These are phyloP conservation scores for Diabrotica virgifera DNA, from an alignment of 1,140 invertebrate species.

Conservation along the genomic window DNA sequence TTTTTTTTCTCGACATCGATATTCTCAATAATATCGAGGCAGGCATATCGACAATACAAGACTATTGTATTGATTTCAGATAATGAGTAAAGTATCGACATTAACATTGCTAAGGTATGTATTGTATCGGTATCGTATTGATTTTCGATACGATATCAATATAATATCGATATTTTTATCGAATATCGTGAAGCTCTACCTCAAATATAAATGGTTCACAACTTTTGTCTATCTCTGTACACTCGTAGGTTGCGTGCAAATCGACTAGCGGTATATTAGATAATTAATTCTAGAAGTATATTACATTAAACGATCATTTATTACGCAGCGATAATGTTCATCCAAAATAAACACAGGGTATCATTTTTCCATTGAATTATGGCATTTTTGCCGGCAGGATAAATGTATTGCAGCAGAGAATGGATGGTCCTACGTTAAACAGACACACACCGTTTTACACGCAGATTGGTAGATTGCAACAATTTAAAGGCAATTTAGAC, in stretches of 20 bases:
- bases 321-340: conserved; percentile 10
- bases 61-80: too few species aligned
- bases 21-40: too few species aligned
- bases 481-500: not conserved
- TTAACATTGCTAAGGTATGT: too few species aligned
- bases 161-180: too few species aligned
- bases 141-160: too few species aligned
- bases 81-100: too few species aligned
- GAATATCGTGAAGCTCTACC: too few species aligned
- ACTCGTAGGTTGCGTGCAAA: conserved; percentile 3
- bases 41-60: too few species aligned
- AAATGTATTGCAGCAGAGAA: not conserved
- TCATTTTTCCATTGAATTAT: conserved; percentile 16
- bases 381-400: conserved; percentile 7
- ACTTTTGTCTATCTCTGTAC: conserved; percentile 1
- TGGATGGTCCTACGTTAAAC: too few species aligned
- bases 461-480: not conserved
- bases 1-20: too few species aligned
- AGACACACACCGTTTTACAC: too few species aligned
- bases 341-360: conserved; percentile 16
- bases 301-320: conserved; percentile 13
- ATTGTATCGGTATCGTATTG: too few species aligned
- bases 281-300: conserved; percentile 16
- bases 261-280: conserved; percentile 2
- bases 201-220: not conserved